Base-by-base conservation (phyloP, 2,888 invertebrate genomes). In the Ochropleura leucogaster region DNA sequence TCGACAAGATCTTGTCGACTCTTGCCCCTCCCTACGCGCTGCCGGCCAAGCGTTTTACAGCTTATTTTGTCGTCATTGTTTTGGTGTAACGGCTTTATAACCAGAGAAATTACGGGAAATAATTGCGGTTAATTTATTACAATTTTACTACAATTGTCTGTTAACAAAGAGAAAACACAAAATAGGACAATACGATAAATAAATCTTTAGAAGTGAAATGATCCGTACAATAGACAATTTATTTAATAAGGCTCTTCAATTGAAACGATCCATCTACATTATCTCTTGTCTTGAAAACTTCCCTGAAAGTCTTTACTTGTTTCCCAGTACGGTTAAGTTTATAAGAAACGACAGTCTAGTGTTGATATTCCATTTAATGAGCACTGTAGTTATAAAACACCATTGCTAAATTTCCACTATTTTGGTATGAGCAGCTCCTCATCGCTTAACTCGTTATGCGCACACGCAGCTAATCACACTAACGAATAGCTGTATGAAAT, bases 11-110 rank as follows among this genome's bases (percentile, higher is more conserved):
- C 81, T 85, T 82, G 79, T 85, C 83, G 87, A 89, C 76, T 84
- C 71, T 81, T 75, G 86, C 87, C 88, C 88, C 88, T 85, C 88
- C 85, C 87, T 90, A 88, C 69, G 74, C 80, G 68, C 77, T 57
- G 60, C 74, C 77, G 72, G 74, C 80, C 79, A 86, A 86, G 85
- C 85, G 88, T 89, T 91, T 92, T 89, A 91, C 88, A 89, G 88
- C 89, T 89, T 89, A 85, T 90, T 92, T 91, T 91, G 90, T 89
- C 87, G 88, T 88, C 88, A 87, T 88, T 89, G 90, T 88, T 84
- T 86, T 84, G 67, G 78, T 67, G 69, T 75, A 77, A 81, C 66
- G 72, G 66, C 72, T 80, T 85, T 85, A 87, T 88, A 85, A 82
- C 79, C 68, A 80, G 81, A 10, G 30, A 68, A 75, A 68, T 79